Evolutionary conservation across 64 coral and sea anemone genomes (phyloP), one percentile per base, ranked within the genome.

Genomic region (Stylophora pistillata): DNA sequence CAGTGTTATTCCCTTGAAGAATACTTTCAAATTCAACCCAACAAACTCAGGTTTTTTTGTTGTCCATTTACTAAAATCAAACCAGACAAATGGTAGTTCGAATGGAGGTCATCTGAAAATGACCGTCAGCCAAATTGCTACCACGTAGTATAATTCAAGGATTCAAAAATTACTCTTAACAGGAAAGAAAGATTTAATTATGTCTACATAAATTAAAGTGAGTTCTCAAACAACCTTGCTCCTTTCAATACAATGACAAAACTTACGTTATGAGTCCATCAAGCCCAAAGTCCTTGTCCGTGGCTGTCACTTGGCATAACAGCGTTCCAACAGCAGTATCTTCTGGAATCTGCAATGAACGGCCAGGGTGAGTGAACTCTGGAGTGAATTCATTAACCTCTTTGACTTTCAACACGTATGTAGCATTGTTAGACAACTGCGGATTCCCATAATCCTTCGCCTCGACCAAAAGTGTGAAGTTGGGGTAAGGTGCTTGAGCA

Each of bases 371-470:
- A 63, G 53, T 79, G 21, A 87, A 93, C 55, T 74, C 76, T 15
- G 91, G 91, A 5, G 59, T n/a, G 66, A 78, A 93, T 63, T 93
- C 91, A 64, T 93, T 93, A 9, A 93, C 86, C 27, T 77, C 65
- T 10, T n/a, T 65, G 16, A 93, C 14, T 56, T 64, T 80, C 11
- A 88, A 20, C 23, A 74, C 78, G 82, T 64, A 93, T 9, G 34
- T 81, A 16, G 77, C 91, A 83, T 80, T 93, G n/a, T 56, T 73
- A 72, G 85, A 37, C n/a, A 88, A 56, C 56, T 63, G 77, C 18
- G 91, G 91, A 56, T 56, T 76, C 56, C 91, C 91, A 76, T 93
- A 77, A 66, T 93, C 91, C 55, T 26, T 88, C 64, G 91, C 78
- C 27, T 55, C 68, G 9, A 87, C 52, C 14, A 74, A 54, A 63